Evolutionary conservation across 2,113 vertebrate genomes (phyloP).

Genomic region (Riparia riparia): DNA sequence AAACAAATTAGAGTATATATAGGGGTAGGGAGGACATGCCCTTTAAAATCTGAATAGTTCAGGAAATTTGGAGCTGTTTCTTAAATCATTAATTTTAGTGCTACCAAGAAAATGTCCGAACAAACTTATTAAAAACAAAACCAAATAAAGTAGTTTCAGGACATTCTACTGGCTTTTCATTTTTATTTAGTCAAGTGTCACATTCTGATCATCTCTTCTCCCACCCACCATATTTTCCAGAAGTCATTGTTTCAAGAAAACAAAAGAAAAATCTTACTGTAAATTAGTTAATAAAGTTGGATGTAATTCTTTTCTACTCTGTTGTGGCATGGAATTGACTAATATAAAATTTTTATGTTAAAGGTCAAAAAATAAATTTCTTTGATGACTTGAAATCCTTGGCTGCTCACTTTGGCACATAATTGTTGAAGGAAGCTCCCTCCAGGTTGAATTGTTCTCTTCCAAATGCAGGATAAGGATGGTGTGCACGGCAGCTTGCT

Average conservation of each 20-base stretch:
- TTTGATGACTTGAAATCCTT: not conserved
- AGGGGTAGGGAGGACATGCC: not conserved
- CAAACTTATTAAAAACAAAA: not conserved
- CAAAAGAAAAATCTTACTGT: not conserved
- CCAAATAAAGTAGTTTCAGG: not conserved
- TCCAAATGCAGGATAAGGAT: not conserved
- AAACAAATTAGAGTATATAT: not conserved
- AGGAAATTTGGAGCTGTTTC: not conserved
- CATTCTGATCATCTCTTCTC: not conserved
- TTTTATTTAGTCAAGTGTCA: not conserved
- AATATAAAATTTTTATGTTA: not conserved
- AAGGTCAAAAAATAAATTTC: not conserved
- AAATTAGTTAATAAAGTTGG: not conserved
- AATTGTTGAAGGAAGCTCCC: not conserved
- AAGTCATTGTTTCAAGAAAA: not conserved
- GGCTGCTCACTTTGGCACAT: not conserved
- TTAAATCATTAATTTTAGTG: not conserved
- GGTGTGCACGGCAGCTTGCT: conserved; percentile 32
- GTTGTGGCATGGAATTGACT: fast-evolving
- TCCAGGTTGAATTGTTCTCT: conserved; percentile 18
- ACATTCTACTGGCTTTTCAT: not conserved
- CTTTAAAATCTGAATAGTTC: not conserved
- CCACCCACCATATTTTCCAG: not conserved
- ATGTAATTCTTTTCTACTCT: not conserved
- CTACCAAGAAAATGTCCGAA: not conserved